phyloP scores from a whole-genome alignment of 2,797 vertebrate species.

The Pterois miles region DNA sequence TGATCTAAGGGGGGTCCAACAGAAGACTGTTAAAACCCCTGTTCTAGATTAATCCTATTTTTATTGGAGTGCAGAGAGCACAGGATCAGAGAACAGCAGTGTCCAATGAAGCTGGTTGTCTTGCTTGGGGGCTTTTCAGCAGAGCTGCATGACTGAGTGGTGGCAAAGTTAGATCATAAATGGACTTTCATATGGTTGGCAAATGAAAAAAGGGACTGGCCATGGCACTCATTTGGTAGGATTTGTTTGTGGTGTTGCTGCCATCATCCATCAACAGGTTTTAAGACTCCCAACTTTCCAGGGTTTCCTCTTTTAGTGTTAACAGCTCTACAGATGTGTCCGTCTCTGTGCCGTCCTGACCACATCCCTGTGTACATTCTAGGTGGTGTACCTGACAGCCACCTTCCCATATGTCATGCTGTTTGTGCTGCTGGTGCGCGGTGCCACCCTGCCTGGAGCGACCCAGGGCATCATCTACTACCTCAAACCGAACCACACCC shows the following conservation, averaged over 20 bases:
- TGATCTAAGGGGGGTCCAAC: not conserved
- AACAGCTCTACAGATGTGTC: constrained; percentile 9
- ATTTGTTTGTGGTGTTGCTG: constrained; percentile 23
- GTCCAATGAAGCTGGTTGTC: not conserved
- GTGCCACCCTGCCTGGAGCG: constrained; percentile 89
- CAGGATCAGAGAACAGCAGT: not conserved
- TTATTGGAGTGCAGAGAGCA: not conserved
- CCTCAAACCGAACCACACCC: constrained; percentile 81
- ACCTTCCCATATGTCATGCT: constrained; percentile 94
- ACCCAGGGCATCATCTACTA: constrained; percentile 90
- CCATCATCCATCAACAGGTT: constrained; percentile 33
- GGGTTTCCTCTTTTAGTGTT: constrained; percentile 4
- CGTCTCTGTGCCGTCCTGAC: constrained; percentile 17
- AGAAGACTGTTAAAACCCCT: too few species aligned
- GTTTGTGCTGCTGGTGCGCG: constrained; percentile 88
- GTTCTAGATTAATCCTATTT: not conserved
- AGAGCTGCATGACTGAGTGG: not conserved
- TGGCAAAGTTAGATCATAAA: not conserved
- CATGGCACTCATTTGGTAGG: not conserved
- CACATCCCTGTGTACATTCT: constrained; percentile 43
- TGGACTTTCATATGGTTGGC: not conserved
- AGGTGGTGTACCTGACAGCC: constrained; percentile 95
- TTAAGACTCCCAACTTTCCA: constrained; percentile 39
- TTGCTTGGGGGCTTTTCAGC: not conserved
- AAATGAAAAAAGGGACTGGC: not conserved